Conservation (phyloP, 2,888 invertebrate species). For the Hetaerina titia region DNA sequence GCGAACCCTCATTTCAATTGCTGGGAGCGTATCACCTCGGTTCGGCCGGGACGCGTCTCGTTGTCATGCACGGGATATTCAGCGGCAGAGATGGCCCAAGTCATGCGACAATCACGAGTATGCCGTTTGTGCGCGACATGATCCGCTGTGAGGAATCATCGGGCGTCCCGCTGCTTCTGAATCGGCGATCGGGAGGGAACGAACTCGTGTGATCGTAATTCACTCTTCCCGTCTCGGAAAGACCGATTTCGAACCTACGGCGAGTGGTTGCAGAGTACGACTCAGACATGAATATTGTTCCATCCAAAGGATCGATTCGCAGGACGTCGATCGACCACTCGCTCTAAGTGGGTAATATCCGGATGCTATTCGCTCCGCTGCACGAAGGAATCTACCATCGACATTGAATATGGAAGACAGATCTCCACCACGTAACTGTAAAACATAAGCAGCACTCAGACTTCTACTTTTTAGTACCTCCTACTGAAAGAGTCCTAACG, state of each 20-base stretch:
- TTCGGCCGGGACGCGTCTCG: neutral
- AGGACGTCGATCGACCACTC: neutral
- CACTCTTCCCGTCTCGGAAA: neutral
- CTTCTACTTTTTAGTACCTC: no score
- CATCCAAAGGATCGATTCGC: neutral
- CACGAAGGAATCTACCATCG: neutral
- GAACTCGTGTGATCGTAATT: neutral
- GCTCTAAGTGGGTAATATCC: neutral
- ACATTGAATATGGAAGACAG: neutral
- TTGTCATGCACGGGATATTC: conserved; percentile 19
- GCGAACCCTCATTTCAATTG: conserved; percentile 50
- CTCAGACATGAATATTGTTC: no score
- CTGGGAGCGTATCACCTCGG: conserved; percentile 7
- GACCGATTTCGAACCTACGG: no score
- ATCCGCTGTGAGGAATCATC: neutral
- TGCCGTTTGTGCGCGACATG: neutral
- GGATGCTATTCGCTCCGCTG: neutral
- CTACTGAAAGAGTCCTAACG: no score
- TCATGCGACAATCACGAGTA: conserved; percentile 25
- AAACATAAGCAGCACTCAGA: no score
- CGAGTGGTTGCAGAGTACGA: no score
- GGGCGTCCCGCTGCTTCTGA: neutral
- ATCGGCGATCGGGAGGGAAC: neutral
- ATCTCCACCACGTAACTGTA: neutral
- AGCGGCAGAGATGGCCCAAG: neutral